A percentile compares a stretch with the other conserved stretches of the same genome.
These are phyloP conservation scores for Hypolimnas misippus DNA, from an alignment of 2,888 invertebrate species.

Conservation along the genomic window DNA sequence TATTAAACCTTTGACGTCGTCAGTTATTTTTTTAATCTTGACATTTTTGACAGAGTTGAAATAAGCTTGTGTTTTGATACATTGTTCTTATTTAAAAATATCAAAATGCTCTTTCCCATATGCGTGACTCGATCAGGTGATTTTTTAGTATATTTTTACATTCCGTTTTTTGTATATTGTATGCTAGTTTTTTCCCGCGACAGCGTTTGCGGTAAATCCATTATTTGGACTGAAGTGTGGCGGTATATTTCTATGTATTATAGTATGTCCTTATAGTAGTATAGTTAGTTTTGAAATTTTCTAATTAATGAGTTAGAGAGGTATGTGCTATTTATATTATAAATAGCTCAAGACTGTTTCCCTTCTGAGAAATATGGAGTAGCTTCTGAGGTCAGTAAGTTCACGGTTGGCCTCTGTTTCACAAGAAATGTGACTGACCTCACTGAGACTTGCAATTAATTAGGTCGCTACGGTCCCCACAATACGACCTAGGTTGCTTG, in stretches of 20 bases:
- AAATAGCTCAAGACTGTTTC: background rate
- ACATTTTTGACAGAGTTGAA: background rate
- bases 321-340: too few species aligned
- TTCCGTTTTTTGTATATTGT: background rate
- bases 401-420: constrained; percentile 16
- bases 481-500: constrained; percentile 24
- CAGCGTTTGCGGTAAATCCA: too few species aligned
- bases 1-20: constrained; percentile 1
- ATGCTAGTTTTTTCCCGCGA: too few species aligned
- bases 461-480: constrained; percentile 31
- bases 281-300: too few species aligned
- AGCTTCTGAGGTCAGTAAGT: constrained; percentile 2
- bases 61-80: background rate
- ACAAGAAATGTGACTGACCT: constrained; percentile 35
- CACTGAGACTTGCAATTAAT: constrained; percentile 35
- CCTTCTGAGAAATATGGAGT: background rate
- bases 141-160: background rate
- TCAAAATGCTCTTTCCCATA: constrained; percentile 13
- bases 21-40: constrained; percentile 1
- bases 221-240: too few species aligned
- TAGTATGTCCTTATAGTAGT: too few species aligned
- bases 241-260: too few species aligned
- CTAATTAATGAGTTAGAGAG: too few species aligned
- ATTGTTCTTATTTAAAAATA: background rate
- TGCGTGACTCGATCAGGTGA: constrained; percentile 20